Conservation (phyloP, 2,113 vertebrate species). For the Melanerpes formicivorus region DNA sequence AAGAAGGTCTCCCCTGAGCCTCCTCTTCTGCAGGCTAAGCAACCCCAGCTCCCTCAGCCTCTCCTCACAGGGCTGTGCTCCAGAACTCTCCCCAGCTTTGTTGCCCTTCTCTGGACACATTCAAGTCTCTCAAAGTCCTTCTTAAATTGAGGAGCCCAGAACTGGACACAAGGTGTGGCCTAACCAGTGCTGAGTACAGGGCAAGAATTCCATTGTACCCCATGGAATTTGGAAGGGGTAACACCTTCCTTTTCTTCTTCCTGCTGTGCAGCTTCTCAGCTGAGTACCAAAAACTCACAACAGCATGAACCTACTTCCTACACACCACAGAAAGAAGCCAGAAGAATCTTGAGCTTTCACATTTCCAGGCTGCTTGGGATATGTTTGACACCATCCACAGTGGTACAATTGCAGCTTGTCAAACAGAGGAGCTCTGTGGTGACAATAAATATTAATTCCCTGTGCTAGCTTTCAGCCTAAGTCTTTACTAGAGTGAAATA, state of each 20-base stretch:
- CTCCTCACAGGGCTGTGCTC: no score
- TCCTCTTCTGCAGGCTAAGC: no score
- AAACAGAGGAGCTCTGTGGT: neutral
- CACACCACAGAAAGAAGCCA: neutral
- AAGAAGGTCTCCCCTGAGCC: no score
- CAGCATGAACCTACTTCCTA: neutral
- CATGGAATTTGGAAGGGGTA: neutral
- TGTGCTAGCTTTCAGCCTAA: slow-evolving; percentile 2
- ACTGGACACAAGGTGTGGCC: no score
- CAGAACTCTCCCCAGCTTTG: no score
- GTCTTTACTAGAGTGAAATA: neutral
- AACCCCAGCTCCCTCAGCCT: no score
- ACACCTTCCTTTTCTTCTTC: neutral
- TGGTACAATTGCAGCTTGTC: slow-evolving; percentile 5
- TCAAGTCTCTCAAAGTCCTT: no score
- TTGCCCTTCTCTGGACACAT: no score
- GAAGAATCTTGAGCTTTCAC: neutral
- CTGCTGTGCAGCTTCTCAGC: neutral
- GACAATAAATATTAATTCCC: slow-evolving; percentile 13
- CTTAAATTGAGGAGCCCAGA: no score
- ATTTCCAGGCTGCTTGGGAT: neutral
- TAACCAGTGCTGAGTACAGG: no score
- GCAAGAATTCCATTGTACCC: neutral
- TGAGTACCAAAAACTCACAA: neutral
- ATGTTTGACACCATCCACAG: neutral